A percentile compares a stretch with the other conserved stretches of the same genome.
Conservation (phyloP, 2,888 invertebrate species). For the Hecatera dysodea region DNA sequence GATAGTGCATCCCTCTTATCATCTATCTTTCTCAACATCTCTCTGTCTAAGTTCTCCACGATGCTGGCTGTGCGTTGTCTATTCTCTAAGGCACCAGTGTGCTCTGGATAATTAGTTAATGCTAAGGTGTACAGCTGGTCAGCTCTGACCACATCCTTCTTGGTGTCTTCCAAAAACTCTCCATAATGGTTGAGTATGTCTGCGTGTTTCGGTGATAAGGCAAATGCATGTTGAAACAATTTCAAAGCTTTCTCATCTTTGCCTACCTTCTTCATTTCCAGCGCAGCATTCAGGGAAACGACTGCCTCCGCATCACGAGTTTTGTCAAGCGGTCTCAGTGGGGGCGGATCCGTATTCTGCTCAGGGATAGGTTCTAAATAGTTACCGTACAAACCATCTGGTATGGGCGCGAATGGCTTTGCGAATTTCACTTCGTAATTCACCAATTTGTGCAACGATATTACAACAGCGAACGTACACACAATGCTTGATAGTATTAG, state of each 20-base stretch:
- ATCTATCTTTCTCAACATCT: constrained; percentile 95
- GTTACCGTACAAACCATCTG: constrained; percentile 84
- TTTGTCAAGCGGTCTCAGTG: constrained; percentile 72
- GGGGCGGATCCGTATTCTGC: constrained; percentile 69
- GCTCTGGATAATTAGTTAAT: constrained; percentile 95
- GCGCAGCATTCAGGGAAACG: constrained; percentile 95
- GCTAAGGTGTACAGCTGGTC: constrained; percentile 97
- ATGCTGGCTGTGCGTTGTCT: constrained; percentile 96
- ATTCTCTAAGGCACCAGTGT: constrained; percentile 95
- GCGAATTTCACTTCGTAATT: constrained; percentile 82
- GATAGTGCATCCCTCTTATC: constrained; percentile 95
- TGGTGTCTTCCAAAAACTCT: constrained; percentile 96
- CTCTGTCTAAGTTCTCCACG: constrained; percentile 97
- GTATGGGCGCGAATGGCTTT: constrained; percentile 86
- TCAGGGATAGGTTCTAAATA: constrained; percentile 81
- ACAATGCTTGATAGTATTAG: constrained; percentile 85
- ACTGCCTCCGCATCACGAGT: constrained; percentile 93
- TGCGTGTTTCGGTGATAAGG: constrained; percentile 97
- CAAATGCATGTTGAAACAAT: constrained; percentile 97
- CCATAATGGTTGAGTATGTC: constrained; percentile 98
- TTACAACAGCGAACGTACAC: constrained; percentile 84
- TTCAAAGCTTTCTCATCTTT: constrained; percentile 96
- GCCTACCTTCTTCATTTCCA: constrained; percentile 95
- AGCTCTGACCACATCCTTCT: constrained; percentile 96
- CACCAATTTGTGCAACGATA: constrained; percentile 84